Evolutionary conservation across 2,797 vertebrate genomes (phyloP), one percentile per base, ranked within the genome.

Genomic region (Argentina silus): DNA sequence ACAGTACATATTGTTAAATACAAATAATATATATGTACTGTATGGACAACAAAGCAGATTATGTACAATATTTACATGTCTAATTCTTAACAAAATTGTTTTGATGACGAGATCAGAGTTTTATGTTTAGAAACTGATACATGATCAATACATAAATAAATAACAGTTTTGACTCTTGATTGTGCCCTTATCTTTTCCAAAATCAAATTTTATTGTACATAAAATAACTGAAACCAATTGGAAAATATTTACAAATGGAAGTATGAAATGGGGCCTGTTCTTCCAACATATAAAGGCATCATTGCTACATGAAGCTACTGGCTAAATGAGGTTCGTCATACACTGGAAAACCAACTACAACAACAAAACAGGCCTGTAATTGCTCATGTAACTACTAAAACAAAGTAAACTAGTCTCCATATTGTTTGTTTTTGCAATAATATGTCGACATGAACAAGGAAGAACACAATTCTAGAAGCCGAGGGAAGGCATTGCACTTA

Each of bases 261-360:
- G 12, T 67, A 73, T 76, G 7, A 83, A 70, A 82, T 0, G 9
- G 7, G 61, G 27, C 7, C 11, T 69, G 27, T 70, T 51, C 42
- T 19, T 11, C 50, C 8, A 59, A 57, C 43, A 57, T 45, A n/a
- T 19, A 64, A 27, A n/a, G 50, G 19, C 36, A 57, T 56, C 17
- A 61, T 61, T 84, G 88, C 88, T 91, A 90, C 87, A 85, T 82
- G 61, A 80, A 87, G 83, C 86, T 89, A 87, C 83, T 67, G 66
- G 80, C 78, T 67, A 75, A 82, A 62, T 71, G 57, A 77, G 72
- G 76, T 70, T 36, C 27, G 27, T 36, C 27, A 36, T 36, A 36
- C 27, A 36, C n/a, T 43, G 36, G 55, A 19, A 57, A 7, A 60
- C 19, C n/a, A 9, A 17, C 2, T 36, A 8, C 15, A 63, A 64